A percentile compares a stretch with the other conserved stretches of the same genome.
Evolutionary conservation across 2,797 vertebrate species (phyloP).

Genomic region (Emydoidea blandingii): DNA sequence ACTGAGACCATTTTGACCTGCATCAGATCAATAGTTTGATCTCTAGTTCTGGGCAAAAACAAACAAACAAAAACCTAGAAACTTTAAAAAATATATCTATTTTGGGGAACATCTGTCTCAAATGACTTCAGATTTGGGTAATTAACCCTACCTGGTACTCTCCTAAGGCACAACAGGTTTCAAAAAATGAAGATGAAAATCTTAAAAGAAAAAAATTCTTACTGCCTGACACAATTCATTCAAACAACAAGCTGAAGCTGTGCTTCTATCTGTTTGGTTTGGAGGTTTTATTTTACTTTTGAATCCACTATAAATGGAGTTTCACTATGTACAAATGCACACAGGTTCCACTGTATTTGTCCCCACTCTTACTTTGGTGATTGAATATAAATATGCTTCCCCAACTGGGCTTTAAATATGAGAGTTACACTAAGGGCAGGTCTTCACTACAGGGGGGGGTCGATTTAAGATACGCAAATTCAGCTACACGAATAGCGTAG

Average conservation of each 20-base stretch:
- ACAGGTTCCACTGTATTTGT: background rate
- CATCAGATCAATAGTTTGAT: background rate
- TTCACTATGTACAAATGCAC: background rate
- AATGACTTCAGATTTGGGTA: background rate
- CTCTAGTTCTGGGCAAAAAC: background rate
- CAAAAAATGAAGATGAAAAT: background rate
- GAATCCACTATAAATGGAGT: background rate
- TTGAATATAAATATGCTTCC: background rate
- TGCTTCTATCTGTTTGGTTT: background rate
- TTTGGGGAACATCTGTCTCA: background rate
- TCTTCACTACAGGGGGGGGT: too few relatives aligned
- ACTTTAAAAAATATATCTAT: background rate
- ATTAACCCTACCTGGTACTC: background rate
- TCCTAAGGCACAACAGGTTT: background rate
- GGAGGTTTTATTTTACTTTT: background rate
- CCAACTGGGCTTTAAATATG: background rate
- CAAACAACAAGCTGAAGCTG: background rate
- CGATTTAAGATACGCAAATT: too few relatives aligned
- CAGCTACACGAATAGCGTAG: too few relatives aligned
- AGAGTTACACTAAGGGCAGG: background rate
- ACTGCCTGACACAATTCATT: background rate
- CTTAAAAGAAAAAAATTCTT: background rate
- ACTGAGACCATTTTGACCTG: background rate
- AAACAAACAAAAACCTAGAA: background rate
- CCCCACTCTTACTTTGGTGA: background rate